A percentile compares a stretch with the other conserved stretches of the same genome.
Conservation (phyloP, 2,797 vertebrate genomes). For the Aeoliscus strigatus region DNA sequence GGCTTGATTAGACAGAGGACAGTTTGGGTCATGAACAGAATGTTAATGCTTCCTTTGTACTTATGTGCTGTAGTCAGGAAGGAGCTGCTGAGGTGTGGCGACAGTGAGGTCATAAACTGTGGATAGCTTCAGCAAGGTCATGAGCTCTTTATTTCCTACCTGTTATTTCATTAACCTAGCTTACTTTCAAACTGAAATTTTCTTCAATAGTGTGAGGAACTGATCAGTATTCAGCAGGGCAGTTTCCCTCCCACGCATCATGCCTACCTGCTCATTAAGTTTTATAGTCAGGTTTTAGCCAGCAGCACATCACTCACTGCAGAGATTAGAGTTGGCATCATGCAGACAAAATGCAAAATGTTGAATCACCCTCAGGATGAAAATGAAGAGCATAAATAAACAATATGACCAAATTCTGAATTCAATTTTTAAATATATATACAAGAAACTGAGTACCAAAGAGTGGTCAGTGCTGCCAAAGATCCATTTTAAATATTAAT, state of each 20-base stretch:
- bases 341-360: background rate
- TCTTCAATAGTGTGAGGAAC: too few relatives aligned
- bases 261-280: slow-evolving; percentile 12
- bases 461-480: too few relatives aligned
- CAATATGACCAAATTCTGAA: too few relatives aligned
- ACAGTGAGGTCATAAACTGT: slow-evolving; percentile 8
- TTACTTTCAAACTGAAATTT: too few relatives aligned
- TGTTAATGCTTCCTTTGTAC: slow-evolving; percentile 2
- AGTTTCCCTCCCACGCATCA: slow-evolving; percentile 6
- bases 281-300: slow-evolving; percentile 11
- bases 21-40: background rate
- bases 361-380: too few relatives aligned
- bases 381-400: too few relatives aligned
- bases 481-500: too few relatives aligned
- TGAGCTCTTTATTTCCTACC: slow-evolving; percentile 9
- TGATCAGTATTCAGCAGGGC: slow-evolving; percentile 42
- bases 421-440: too few relatives aligned
- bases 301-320: slow-evolving; percentile 28
- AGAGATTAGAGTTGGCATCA: slow-evolving; percentile 19
- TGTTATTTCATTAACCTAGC: slow-evolving; percentile 14
- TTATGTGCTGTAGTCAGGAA: background rate
- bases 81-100: slow-evolving; percentile 6
- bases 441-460: too few relatives aligned
- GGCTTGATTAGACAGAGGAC: background rate
- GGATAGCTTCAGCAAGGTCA: slow-evolving; percentile 9